Evolutionary conservation across 2,113 vertebrate species (phyloP), one percentile per base, ranked within the genome.

Genomic region (Micromys minutus): DNA sequence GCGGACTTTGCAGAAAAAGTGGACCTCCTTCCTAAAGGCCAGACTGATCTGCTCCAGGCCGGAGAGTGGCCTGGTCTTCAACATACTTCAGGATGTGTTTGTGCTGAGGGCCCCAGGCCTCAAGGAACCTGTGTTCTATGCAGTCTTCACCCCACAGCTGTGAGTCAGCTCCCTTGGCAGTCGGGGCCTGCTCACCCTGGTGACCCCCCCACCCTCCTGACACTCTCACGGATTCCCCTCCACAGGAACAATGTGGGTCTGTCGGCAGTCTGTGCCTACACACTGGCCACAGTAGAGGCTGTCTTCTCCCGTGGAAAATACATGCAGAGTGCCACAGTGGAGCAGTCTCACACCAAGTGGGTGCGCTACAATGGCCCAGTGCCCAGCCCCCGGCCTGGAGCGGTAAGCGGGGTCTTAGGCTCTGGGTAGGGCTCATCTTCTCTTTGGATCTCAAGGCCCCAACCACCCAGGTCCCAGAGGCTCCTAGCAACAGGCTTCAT

Each of bases 21-120:
- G 99, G 99, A 99, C 99, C 0, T 99, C 99, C 9, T 99, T 99
- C 98, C 99, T 99, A 88, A 99, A 99, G 98, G 99, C 99, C 92
- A 99, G 99, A 93, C 98, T 99, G 96, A 98, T 99, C 90, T 99
- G 99, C 96, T 99, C 99, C 92, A 98, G 99, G 97, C 99, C 99
- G 0, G 99, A 99, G 81, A 99, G 99, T 92, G 99, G 99, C 98
- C 99, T 99, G 42, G 98, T 99, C 98, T 99, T 99, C 98, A 99
- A 99, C 9, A 98, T 99, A 59, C 99, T 99, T 50, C 99, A 99
- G 65, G 99, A 99, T 0, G 98, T 99, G 94, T 99, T 99, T 87
- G 98, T 99, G 95, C 98, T 99, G 87, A 99, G 99, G 95, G 98
- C 98, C 36, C 87, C 98, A 0, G 98, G 97, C 97, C 97, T 98